Evolutionary conservation across 2,888 invertebrate genomes (phyloP), one percentile per base, ranked within the genome.

Genomic region (Drepana falcataria): DNA sequence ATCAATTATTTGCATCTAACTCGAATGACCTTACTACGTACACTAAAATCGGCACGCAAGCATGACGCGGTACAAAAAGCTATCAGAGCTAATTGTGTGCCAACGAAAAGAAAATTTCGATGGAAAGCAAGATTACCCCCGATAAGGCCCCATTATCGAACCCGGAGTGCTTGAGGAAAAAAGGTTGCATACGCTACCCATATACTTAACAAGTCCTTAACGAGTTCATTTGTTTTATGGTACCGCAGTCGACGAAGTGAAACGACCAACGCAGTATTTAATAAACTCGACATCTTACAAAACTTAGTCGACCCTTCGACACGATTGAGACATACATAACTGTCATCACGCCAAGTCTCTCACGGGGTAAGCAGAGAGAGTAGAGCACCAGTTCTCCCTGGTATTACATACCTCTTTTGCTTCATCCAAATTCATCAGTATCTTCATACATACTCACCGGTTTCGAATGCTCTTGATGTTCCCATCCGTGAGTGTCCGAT

Each of bases 41-140:
- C 35, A 53, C 51, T 34, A 41, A 55, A 61, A 60, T 62, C 55
- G 59, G 66, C 69, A 71, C 73, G 77, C 75, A 74, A 78, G 75
- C 82, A 82, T 85, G 82, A 85, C 84, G 81, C 72, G 67, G 81
- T 83, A 83, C 76, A 82, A 85, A 87, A 85, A 85, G 81, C 85
- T 84, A 87, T 85, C 84, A 83, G 74, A 83, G 79, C 82, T 88
- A 87, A 88, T 87, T 87, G 86, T 87, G 81, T 77, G 81, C 82
- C 81, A 81, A 82, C 79, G 77, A 84, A 87, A 85, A 83, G 84
- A 85, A 85, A 86, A 82, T 83, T 85, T 83, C 75, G 78, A 81
- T 76, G 71, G 77, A 79, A 81, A 69, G 69, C 77, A 63, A 77
- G 85, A 86, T 87, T 77, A 73, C 70, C 64, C 64, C 63, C 73